phyloP scores from a whole-genome alignment of 2,888 invertebrate species.

The Lamellibrachia satsuma region DNA sequence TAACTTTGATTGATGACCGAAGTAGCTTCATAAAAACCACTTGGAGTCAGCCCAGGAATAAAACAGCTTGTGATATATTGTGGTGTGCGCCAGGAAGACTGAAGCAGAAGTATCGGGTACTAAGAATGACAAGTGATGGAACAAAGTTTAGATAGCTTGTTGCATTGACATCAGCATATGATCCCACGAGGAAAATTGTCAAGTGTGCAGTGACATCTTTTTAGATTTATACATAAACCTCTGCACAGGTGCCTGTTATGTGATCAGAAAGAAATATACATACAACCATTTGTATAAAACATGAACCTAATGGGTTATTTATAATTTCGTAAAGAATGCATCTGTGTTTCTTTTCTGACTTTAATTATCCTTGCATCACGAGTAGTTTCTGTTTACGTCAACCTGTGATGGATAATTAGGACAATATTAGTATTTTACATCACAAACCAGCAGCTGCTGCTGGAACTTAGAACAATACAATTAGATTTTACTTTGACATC shows the following conservation, averaged over 20 bases:
- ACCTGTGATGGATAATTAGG: background rate
- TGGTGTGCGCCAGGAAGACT: background rate
- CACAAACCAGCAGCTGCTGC: background rate
- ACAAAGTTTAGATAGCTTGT: background rate
- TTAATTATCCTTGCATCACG: background rate
- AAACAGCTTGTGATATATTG: background rate
- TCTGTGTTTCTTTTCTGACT: background rate
- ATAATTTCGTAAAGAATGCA: background rate
- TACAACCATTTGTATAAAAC: background rate
- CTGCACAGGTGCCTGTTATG: slow-evolving; percentile 3
- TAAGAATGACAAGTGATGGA: background rate
- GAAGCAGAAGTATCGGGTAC: background rate
- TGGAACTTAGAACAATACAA: background rate
- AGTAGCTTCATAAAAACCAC: background rate
- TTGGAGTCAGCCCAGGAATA: background rate
- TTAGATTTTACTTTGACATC: background rate
- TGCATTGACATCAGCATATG: background rate
- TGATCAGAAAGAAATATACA: background rate
- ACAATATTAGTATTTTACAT: background rate
- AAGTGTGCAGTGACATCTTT: background rate
- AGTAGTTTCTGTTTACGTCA: background rate
- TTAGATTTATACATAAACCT: background rate
- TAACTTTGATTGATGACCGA: background rate
- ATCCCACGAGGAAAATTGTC: background rate
- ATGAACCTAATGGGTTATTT: background rate